These are phyloP conservation scores for Podarcis cretensis DNA, from an alignment of 2,113 vertebrate genomes.

Conservation along the genomic window DNA sequence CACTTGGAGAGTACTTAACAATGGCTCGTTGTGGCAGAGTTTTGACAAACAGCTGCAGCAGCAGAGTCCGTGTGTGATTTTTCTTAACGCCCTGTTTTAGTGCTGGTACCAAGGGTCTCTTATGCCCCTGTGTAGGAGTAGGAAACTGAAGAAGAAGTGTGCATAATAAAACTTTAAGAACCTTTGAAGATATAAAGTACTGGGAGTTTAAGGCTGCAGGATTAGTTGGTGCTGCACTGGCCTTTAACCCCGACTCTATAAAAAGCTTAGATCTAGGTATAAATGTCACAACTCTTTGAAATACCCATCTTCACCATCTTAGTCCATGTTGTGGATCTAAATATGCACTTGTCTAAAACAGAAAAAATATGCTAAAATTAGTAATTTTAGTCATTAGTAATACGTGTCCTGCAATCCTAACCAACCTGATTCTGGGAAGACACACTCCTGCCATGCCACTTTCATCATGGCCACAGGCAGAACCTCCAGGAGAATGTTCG, in stretches of 20 bases:
- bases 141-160: not conserved
- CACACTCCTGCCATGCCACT: not conserved
- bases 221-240: not conserved
- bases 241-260: not conserved
- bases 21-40: not conserved
- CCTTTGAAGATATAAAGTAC: not conserved
- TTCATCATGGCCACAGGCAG: not conserved
- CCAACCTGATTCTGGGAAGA: not conserved
- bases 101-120: not conserved
- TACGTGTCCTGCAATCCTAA: not conserved
- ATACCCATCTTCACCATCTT: not conserved
- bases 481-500: not conserved
- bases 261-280: not conserved
- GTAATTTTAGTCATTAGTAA: not conserved
- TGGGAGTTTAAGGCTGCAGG: not conserved
- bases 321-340: not conserved
- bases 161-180: not conserved
- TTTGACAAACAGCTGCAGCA: not conserved
- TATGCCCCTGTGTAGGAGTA: not conserved
- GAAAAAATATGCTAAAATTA: not conserved
- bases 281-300: not conserved
- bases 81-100: not conserved
- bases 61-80: not conserved
- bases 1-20: not conserved
- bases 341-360: not conserved